Base-by-base conservation (phyloP, 2,888 invertebrate species). In the Drosophila prolongata region DNA sequence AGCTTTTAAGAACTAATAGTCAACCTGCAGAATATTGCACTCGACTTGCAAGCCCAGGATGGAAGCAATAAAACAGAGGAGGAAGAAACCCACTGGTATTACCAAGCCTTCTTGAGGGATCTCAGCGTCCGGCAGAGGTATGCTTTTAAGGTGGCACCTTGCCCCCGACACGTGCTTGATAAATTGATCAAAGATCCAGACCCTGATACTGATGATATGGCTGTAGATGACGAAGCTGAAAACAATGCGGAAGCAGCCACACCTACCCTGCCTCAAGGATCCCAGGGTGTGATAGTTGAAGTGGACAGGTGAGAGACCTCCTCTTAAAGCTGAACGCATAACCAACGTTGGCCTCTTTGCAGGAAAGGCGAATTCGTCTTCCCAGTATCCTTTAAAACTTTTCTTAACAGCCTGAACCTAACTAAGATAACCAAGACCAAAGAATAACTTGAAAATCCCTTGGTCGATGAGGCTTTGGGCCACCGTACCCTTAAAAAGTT, bases 71-170 rank as follows among this genome's bases (percentile, higher is more conserved):
- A 58, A n/a, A 53, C 79, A 4, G 42, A 79, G 30, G 81, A 82
- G 9, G 78, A 83, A 10, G 79, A 81, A 34, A 79, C 82, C 2
- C 1, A 14, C 1, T 82, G 83, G 83, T 83, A 66, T 16, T 82
- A 81, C 43, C 19, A 71, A 11, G 42, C 54, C 0, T 82, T 83
- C 34, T 82, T 78, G 44, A 53, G 14, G 1, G 52, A 78, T 13
- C 67, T 75, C 6, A 2, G 40, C 1, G 9, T 83, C 5, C 69
- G 82, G 8, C 1, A 30, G 0, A 66, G 60, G 13, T 82, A 81
- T 42, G 53, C 72, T 1, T 49, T 54, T 8, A 14, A 30, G n/a
- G 14, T 83, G 2, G 16, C 43, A 1, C 11, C 77, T 1, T 80
- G 83, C 16, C 67, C 81, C 0, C 6, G n/a, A 11, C n/a, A 6